These are phyloP conservation scores for Dipodomys ordii DNA, from an alignment of 2,113 vertebrate species.

Conservation along the genomic window DNA sequence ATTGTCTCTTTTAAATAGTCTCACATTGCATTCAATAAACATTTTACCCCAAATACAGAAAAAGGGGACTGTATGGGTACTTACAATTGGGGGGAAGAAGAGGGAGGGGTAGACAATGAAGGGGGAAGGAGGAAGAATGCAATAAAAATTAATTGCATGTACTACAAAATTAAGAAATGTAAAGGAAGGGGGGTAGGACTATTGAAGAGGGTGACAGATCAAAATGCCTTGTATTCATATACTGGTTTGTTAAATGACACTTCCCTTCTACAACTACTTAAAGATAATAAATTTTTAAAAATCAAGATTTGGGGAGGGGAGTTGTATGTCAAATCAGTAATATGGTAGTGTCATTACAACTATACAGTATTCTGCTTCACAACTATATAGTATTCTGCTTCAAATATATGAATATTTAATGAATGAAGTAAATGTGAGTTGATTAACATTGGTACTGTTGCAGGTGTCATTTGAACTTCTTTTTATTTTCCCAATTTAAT, in stretches of 20 bases:
- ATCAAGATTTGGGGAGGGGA: too few species aligned
- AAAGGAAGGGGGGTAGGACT: too few species aligned
- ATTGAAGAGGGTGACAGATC: too few species aligned
- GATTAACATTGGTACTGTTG: not conserved
- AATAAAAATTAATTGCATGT: not conserved
- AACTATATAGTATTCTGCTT: not conserved
- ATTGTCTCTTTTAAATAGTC: not conserved
- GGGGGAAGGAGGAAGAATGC: too few species aligned
- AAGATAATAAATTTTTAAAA: too few species aligned
- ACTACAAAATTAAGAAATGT: not conserved
- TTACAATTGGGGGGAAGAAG: too few species aligned
- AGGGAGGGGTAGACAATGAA: too few species aligned
- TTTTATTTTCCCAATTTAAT: too few species aligned
- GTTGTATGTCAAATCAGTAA: not conserved
- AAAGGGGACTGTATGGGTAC: not conserved
- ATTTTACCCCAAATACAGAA: not conserved
- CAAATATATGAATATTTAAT: not conserved
- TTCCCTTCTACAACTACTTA: too few species aligned
- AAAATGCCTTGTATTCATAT: too few species aligned
- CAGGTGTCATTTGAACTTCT: not conserved
- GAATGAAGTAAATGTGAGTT: not conserved
- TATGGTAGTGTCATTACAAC: not conserved
- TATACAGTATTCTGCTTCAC: not conserved
- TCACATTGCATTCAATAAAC: not conserved
- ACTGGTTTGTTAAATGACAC: too few species aligned